Evolutionary conservation across 2,797 vertebrate genomes (phyloP).

Genomic region (Eulemur mongoz): DNA sequence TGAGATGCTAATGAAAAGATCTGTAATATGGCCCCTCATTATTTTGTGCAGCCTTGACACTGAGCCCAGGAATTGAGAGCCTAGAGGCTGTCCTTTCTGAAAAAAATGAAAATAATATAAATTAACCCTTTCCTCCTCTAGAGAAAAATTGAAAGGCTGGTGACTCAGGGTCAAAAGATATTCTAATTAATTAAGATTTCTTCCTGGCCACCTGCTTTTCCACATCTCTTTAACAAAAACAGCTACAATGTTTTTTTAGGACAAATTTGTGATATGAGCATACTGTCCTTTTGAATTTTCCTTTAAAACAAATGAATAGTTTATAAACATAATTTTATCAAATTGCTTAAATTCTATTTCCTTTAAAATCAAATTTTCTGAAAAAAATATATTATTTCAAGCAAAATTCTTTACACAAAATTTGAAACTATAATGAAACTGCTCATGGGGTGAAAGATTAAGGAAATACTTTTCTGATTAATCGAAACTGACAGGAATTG

Average conservation of each 20-base stretch:
- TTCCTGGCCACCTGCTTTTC: background rate
- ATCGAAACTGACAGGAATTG: constrained; percentile 13
- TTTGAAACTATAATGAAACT: constrained; percentile 56
- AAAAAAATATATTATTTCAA: constrained; percentile 15
- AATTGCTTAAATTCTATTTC: constrained; percentile 41
- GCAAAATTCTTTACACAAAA: background rate
- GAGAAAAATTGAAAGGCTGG: constrained; percentile 4
- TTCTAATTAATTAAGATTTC: constrained; percentile 33
- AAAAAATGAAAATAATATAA: background rate
- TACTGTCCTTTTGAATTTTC: background rate
- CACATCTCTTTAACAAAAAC: constrained; percentile 1
- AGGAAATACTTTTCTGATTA: constrained; percentile 42
- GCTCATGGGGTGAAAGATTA: constrained; percentile 36
- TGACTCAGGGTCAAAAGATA: background rate
- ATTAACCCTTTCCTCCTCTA: constrained; percentile 16
- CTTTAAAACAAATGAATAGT: background rate
- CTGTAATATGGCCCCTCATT: background rate
- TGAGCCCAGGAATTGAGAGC: background rate
- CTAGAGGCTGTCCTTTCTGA: background rate
- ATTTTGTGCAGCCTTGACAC: background rate
- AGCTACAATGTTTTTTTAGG: background rate
- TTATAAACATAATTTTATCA: constrained; percentile 28
- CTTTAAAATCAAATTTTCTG: constrained; percentile 55
- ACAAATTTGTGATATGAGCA: background rate
- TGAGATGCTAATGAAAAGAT: constrained; percentile 1